Percentiles rank a stretch among this genome's conserved stretches.
Evolutionary conservation across 2,113 vertebrate species (phyloP).

Genomic region (Seriola quinqueradiata): DNA sequence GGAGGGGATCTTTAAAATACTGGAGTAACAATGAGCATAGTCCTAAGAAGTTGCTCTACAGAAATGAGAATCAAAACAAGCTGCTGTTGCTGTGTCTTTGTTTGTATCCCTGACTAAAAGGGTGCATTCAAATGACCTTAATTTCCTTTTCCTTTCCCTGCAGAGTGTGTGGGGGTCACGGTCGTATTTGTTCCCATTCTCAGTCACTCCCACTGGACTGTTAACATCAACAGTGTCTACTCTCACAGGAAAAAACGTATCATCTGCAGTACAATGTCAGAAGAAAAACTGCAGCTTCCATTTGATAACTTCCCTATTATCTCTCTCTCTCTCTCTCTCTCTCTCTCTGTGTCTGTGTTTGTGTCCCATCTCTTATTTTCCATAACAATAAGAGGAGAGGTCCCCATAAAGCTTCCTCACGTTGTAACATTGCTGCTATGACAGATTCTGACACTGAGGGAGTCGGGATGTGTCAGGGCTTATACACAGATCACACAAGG

Average conservation of each 20-base stretch:
- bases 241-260: slow-evolving; percentile 37
- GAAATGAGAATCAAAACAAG: neutral
- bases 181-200: slow-evolving; percentile 58
- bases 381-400: slow-evolving; percentile 69
- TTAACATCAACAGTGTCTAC: slow-evolving; percentile 51
- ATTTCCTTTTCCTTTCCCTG: slow-evolving; percentile 58
- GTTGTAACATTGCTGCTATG: neutral
- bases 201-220: slow-evolving; percentile 40
- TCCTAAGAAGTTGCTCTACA: no score
- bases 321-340: slow-evolving; percentile 6
- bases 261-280: slow-evolving; percentile 36
- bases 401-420: slow-evolving; percentile 5
- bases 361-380: slow-evolving; percentile 52
- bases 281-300: slow-evolving; percentile 48
- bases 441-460: neutral
- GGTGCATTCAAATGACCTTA: slow-evolving; percentile 41
- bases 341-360: neutral
- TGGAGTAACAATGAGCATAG: no score
- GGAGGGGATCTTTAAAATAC: neutral
- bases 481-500: slow-evolving; percentile 16
- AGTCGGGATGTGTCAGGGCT: slow-evolving; percentile 7
- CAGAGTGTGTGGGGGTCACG: slow-evolving; percentile 25
- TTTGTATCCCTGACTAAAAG: slow-evolving; percentile 37
- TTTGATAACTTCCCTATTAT: slow-evolving; percentile 42
- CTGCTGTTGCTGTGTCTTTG: slow-evolving; percentile 37